Conservation (phyloP, 2,888 invertebrate genomes). For the Cartodere bifasciata region DNA sequence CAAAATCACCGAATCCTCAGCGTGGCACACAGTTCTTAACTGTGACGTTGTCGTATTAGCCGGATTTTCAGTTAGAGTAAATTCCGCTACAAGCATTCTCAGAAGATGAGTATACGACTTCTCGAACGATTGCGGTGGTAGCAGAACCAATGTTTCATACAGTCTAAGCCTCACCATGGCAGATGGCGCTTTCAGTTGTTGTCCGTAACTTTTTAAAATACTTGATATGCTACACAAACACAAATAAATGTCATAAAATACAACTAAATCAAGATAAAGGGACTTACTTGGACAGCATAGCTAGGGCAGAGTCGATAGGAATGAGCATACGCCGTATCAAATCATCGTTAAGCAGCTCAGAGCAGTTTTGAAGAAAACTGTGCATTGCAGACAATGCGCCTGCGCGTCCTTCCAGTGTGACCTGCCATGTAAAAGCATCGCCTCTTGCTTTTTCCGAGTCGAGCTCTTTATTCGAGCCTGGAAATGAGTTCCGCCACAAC, state of each 20-base stretch:
- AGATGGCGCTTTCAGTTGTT: constrained; percentile 84
- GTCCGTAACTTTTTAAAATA: constrained; percentile 79
- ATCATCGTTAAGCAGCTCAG: constrained; percentile 83
- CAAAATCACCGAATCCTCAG: constrained; percentile 80
- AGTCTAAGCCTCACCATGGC: constrained; percentile 87
- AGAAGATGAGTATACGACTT: constrained; percentile 77
- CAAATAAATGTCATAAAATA: constrained; percentile 4
- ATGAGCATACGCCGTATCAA: constrained; percentile 77
- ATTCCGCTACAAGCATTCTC: constrained; percentile 85
- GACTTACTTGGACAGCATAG: constrained; percentile 83
- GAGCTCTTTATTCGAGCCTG: constrained; percentile 88
- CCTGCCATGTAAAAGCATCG: constrained; percentile 99
- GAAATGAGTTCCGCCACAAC: constrained; percentile 96
- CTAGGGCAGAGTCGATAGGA: constrained; percentile 90
- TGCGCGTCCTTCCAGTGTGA: constrained; percentile 90
- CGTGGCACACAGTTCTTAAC: constrained; percentile 69
- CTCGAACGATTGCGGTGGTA: constrained; percentile 72
- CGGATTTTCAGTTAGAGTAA: constrained; percentile 87
- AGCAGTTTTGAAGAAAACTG: constrained; percentile 82
- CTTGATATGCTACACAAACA: constrained; percentile 53
- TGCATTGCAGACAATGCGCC: constrained; percentile 94
- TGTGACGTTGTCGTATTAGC: constrained; percentile 83
- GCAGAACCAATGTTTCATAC: constrained; percentile 71
- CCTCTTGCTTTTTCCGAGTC: constrained; percentile 93
- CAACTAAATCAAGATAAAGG: neutral